These are phyloP conservation scores for Drosophila ambigua DNA, from an alignment of 1,140 invertebrate species.

Conservation along the genomic window DNA sequence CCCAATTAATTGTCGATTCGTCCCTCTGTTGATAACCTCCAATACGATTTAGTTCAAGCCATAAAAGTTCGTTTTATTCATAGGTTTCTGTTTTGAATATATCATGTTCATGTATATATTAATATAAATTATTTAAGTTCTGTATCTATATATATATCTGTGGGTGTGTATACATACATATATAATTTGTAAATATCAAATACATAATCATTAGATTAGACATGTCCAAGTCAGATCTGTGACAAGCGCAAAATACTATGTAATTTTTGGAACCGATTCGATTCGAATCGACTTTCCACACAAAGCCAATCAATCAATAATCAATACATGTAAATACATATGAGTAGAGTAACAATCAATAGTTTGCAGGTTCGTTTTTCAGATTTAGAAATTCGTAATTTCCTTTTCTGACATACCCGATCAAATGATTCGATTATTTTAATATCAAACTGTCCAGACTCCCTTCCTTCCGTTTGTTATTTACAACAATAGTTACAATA, in stretches of 20 bases:
- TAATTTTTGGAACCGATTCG: constrained; percentile 48
- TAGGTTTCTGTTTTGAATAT: constrained; percentile 64
- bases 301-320: constrained; percentile 28
- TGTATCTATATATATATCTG: constrained; percentile 43
- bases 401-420: constrained; percentile 56
- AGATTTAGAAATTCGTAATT: constrained; percentile 56
- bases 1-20: too few relatives aligned
- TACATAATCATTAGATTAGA: constrained; percentile 58
- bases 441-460: constrained; percentile 64
- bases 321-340: constrained; percentile 50
- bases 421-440: constrained; percentile 20
- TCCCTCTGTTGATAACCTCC: too few relatives aligned
- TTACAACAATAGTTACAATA: constrained; percentile 54
- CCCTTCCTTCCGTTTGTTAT: constrained; percentile 48
- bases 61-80: constrained; percentile 72
- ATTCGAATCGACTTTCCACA: constrained; percentile 42
- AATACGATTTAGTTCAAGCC: constrained; percentile 45
- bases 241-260: constrained; percentile 60
- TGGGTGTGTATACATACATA: constrained; percentile 38
- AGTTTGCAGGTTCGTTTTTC: constrained; percentile 38
- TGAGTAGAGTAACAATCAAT: constrained; percentile 49
- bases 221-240: constrained; percentile 54
- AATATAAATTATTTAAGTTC: constrained; percentile 77
- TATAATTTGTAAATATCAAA: constrained; percentile 76
- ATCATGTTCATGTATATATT: constrained; percentile 66